These are phyloP conservation scores for Gnathonemus echidnorhynchus DNA, from an alignment of 2,113 vertebrate genomes.

Conservation along the genomic window DNA sequence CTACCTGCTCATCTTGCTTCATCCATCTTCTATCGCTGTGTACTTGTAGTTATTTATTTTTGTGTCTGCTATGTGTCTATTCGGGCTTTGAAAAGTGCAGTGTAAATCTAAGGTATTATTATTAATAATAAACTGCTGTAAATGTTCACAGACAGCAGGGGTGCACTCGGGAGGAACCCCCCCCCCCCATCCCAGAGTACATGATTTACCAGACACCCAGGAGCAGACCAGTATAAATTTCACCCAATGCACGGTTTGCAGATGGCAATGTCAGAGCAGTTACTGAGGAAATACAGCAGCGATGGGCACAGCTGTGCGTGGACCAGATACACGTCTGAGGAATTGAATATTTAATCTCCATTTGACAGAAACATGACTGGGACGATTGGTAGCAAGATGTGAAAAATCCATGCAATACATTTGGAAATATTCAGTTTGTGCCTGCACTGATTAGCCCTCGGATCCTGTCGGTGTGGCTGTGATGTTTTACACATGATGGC, in stretches of 20 bases:
- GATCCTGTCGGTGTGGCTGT: background rate
- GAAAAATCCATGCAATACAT: background rate
- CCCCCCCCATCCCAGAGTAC: background rate
- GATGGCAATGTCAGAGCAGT: background rate
- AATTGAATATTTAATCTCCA: background rate
- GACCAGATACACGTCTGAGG: background rate
- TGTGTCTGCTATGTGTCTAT: background rate
- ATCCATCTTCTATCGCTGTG: background rate
- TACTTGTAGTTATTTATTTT: background rate
- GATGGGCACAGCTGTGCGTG: background rate
- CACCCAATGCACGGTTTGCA: background rate
- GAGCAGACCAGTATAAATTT: background rate
- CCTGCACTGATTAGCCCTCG: background rate
- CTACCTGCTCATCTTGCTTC: background rate
- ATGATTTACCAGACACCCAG: background rate
- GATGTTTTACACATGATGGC: background rate
- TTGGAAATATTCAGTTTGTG: background rate
- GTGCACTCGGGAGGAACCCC: background rate
- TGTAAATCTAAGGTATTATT: background rate
- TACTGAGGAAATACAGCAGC: background rate
- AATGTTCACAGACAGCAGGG: background rate
- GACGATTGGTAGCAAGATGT: background rate
- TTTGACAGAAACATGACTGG: background rate
- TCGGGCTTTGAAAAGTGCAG: background rate
- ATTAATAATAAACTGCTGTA: background rate